phyloP scores from a whole-genome alignment of 2,113 vertebrate species.

The Pteronura brasiliensis region DNA sequence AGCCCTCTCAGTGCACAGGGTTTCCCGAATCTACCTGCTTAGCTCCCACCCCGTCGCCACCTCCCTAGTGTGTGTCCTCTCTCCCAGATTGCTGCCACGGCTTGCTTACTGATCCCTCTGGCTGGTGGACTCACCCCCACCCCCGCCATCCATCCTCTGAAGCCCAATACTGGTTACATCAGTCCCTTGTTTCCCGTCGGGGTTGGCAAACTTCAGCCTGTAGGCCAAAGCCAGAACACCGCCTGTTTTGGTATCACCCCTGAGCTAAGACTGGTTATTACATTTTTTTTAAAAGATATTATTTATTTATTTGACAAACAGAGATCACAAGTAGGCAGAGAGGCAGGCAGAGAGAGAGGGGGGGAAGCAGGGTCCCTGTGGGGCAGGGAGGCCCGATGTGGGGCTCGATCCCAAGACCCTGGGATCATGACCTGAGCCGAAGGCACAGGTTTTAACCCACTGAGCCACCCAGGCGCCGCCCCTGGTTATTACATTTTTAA shows the following conservation, averaged over 20 bases:
- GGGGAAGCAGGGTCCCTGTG: too few relatives aligned
- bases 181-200: not conserved
- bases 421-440: too few relatives aligned
- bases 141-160: not conserved
- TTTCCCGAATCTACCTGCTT: not conserved
- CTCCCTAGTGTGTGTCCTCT: not conserved
- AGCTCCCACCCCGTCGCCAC: not conserved
- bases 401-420: too few relatives aligned
- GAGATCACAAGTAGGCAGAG: too few relatives aligned
- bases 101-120: too few relatives aligned
- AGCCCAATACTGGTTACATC: not conserved
- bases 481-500: not conserved
- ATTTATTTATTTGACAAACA: too few relatives aligned
- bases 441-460: too few relatives aligned
- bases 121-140: not conserved
- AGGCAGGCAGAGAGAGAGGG: too few relatives aligned
- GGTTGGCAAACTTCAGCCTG: not conserved
- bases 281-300: not conserved
- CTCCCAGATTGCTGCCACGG: not conserved
- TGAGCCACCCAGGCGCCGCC: too few relatives aligned
- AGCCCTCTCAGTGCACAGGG: not conserved
- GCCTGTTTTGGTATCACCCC: not conserved
- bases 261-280: not conserved
- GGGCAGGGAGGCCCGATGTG: too few relatives aligned
- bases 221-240: not conserved